phyloP scores from a whole-genome alignment of 2,888 invertebrate genomes.

The Drosophila suboccidentalis region DNA sequence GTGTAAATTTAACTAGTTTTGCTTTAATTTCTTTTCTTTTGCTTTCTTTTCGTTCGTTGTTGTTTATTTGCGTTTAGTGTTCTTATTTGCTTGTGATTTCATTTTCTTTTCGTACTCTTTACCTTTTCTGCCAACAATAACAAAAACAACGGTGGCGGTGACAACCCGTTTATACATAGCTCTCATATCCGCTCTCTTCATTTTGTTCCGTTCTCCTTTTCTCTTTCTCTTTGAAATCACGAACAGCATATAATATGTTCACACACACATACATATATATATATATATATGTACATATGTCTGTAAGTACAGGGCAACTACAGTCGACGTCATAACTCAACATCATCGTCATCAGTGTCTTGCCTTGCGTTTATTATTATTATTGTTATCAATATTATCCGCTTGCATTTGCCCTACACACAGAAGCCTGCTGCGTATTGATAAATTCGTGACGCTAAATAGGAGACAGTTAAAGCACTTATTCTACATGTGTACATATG shows the following conservation, averaged over 20 bases:
- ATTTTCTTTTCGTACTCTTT: constrained; percentile 41
- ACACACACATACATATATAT: too few species aligned
- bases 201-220: constrained; percentile 11
- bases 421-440: constrained; percentile 12
- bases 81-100: constrained; percentile 73
- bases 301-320: neutral
- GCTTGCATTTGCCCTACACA: constrained; percentile 40
- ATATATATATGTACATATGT: neutral
- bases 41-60: constrained; percentile 22
- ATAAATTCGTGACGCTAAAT: neutral
- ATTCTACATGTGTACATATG: neutral
- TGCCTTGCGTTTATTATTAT: constrained; percentile 52
- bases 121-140: constrained; percentile 26
- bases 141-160: constrained; percentile 15
- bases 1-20: constrained; percentile 72
- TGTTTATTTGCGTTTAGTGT: constrained; percentile 41
- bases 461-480: neutral
- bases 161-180: constrained; percentile 59
- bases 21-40: constrained; percentile 33
- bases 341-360: constrained; percentile 51
- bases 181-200: neutral
- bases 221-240: constrained; percentile 10
- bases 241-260: neutral
- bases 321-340: constrained; percentile 46
- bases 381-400: constrained; percentile 67